These are phyloP conservation scores for Pseudomugil tenellus DNA, from an alignment of 2,797 vertebrate genomes.

Conservation along the genomic window DNA sequence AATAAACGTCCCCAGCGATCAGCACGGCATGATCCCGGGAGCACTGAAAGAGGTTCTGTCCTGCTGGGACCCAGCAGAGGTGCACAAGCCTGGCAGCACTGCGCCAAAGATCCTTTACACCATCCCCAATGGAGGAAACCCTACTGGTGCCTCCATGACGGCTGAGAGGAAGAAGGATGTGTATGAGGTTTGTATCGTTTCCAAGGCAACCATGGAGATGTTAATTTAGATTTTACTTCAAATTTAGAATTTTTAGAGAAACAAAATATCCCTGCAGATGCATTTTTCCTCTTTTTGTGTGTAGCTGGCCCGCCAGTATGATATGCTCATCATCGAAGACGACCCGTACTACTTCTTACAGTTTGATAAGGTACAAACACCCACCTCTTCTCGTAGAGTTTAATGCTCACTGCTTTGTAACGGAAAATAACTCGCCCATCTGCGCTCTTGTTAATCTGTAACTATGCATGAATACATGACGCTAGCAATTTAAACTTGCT, in stretches of 20 bases:
- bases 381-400: neutral
- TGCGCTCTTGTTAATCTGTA: neutral
- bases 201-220: neutral
- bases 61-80: constrained; percentile 83
- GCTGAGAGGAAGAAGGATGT: constrained; percentile 85
- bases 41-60: constrained; percentile 83
- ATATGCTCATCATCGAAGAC: constrained; percentile 90
- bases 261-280: too few species aligned
- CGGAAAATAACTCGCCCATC: too few species aligned
- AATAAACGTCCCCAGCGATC: constrained; percentile 84
- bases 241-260: too few species aligned
- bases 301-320: constrained; percentile 86
- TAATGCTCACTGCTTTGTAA: neutral
- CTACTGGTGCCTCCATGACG: constrained; percentile 86
- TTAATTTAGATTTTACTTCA: neutral
- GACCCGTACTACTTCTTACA: constrained; percentile 92
- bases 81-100: constrained; percentile 62
- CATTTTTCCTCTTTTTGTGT: constrained; percentile 4
- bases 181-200: constrained; percentile 81
- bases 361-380: constrained; percentile 82
- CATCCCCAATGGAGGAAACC: constrained; percentile 90
- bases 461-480: neutral
- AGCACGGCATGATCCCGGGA: constrained; percentile 85
- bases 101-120: constrained; percentile 84
- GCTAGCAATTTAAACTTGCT: neutral